Base-by-base conservation (phyloP, 2,113 vertebrate genomes). In the Neotoma lepida region DNA sequence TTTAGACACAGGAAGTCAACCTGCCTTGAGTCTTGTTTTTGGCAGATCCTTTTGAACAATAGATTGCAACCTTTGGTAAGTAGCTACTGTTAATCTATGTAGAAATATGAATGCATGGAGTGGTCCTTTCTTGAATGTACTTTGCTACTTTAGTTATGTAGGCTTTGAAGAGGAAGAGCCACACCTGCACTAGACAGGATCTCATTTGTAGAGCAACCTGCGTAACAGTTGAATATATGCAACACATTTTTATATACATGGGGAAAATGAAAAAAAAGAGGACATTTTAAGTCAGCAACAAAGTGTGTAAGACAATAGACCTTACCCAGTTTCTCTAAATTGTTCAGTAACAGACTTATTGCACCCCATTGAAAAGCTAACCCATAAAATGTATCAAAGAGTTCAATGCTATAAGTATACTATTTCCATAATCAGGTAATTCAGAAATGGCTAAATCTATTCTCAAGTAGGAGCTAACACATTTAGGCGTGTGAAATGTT, bases 61-160 rank as follows among this genome's bases (percentile, higher is more conserved):
- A 82, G 56, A 76, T 81, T 74, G 24, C 33, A 78, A 22, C 14
- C 15, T 88, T 89, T 39, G 41, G 28, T 80, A 51, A 44, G 58
- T 68, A 73, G 10, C 41, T 56, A 86, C 33, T 66, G 92, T 93
- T 94, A 92, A 87, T 61, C 68, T 61, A 93, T 91, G 8, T 87
- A 63, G 20, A 96, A 88, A 77, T 91, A 81, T 26, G 85, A 90
- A 91, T 86, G 26, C 9, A 95, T 82, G n/a, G 41, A 91, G n/a
- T 46, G 33, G 4, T 84, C 30, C 39, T 77, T 88, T 88, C 26
- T 66, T 68, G 39, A 89, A 58, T 89, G 24, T 73, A 14, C 13
- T 89, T 64, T 63, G 33, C 15, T 74, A 41, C 10, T 71, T 90
- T 76, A 56, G n/a, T 88, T 82, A 9, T 7, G 14, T 14, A 68